Base-by-base conservation (phyloP, 2,113 vertebrate genomes). In the Picathartes gymnocephalus region DNA sequence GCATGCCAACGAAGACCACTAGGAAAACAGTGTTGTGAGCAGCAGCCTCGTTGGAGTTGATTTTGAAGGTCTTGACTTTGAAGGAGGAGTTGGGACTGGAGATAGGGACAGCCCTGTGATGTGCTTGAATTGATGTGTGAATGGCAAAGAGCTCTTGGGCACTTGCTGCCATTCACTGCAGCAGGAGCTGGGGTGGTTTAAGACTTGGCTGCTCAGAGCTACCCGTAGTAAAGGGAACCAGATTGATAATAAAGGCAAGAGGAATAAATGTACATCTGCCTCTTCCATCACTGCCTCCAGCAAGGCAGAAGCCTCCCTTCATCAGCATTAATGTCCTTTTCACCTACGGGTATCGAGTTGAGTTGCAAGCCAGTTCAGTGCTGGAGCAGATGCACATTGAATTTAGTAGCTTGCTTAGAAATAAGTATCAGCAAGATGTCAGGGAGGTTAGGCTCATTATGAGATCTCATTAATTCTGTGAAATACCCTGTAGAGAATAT, bases 391-490 rank as follows among this genome's bases (percentile, higher is more conserved):
- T 74, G 86, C 50, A 30, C 13, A 0, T 35, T 81, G 76, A 88
- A 65, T 96, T 83, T 40, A 78, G 80, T 79, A 78, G 76, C 80
- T 95, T 84, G 47, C 90, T 81, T 81, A 76, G 83, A 86, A 96
- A 79, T 39, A 92, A 81, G n/a, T 86, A 40, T 86, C 64, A 88
- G 90, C 88, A 65, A 93, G 82, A 81, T 94, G 93, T 94, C 86
- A 84, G 64, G 50, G 51, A 84, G 93, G 72, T 77, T 81, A 86
- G 92, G 60, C 92, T 96, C 77, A 86, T 94, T 92, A 88, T 79
- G 56, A 88, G 65, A 69, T 66, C 88, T 94, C 92, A 92, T 96
- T 95, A 93, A 91, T 95, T 94, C 90, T 84, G 53, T 88, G 86
- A 87, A 95, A 78, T 96, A 85, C 73, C 56, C 90, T 93, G 92